These are phyloP conservation scores for Plumapathes pennacea DNA, from an alignment of 92 coral and sea anemone genomes.

Conservation along the genomic window DNA sequence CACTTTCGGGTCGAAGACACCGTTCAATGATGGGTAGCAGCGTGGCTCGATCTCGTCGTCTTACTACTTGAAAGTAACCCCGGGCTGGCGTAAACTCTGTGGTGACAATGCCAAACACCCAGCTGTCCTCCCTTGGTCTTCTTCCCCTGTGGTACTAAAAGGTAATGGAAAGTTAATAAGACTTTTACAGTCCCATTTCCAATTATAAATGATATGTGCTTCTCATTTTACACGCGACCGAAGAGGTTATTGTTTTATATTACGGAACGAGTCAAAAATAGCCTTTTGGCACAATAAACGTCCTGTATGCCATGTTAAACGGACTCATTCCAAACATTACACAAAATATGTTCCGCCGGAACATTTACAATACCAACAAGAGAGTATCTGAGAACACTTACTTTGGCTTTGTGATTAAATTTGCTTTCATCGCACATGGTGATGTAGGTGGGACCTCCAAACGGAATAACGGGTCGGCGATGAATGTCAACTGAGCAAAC, in stretches of 20 bases:
- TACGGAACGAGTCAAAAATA: too few species aligned
- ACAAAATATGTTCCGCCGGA: background rate
- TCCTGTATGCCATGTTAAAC: too few species aligned
- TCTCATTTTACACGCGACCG: too few species aligned
- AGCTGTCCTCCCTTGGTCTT: background rate
- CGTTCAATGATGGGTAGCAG: constrained; percentile 13
- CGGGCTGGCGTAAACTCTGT: background rate
- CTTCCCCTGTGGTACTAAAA: constrained; percentile 7
- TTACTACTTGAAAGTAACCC: constrained; percentile 1
- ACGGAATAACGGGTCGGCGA: background rate
- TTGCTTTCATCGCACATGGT: constrained; percentile 1
- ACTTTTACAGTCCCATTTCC: too few species aligned
- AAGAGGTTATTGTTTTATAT: too few species aligned
- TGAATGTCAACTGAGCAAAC: constrained; percentile 15
- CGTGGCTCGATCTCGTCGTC: background rate
- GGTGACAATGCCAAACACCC: background rate
- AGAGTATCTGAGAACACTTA: background rate
- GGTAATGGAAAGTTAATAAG: too few species aligned
- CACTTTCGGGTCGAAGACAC: constrained; percentile 21
- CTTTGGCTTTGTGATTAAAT: background rate
- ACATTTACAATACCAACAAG: background rate
- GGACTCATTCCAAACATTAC: too few species aligned
- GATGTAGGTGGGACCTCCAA: background rate
- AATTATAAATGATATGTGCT: too few species aligned
- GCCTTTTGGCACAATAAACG: background rate